Conservation (phyloP, 2,797 vertebrate genomes). For the Eulemur mongoz region DNA sequence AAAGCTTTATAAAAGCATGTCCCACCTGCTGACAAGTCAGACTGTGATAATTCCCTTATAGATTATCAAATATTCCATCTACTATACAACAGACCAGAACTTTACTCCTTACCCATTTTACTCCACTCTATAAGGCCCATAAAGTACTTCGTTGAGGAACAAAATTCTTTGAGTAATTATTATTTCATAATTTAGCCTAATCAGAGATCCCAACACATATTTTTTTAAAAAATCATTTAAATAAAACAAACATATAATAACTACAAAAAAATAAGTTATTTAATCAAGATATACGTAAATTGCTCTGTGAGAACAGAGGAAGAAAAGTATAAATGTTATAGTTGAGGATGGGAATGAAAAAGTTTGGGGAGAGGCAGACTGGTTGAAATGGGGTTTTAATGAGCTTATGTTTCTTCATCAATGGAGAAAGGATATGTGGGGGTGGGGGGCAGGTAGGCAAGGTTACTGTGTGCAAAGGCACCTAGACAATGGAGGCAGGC, state of each 20-base stretch:
- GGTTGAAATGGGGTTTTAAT: not conserved
- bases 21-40: not conserved
- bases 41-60: not conserved
- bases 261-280: not conserved
- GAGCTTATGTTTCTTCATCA: not conserved
- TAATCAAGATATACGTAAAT: not conserved
- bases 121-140: not conserved
- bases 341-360: not conserved
- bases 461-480: not conserved
- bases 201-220: not conserved
- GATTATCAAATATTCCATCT: not conserved
- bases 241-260: not conserved
- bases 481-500: rapidly evolving
- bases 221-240: not conserved
- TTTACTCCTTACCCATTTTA: not conserved
- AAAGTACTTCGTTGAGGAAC: not conserved
- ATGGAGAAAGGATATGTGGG: not conserved
- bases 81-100: not conserved
- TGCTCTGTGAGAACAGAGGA: not conserved
- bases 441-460: too few relatives aligned
- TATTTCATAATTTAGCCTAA: not conserved
- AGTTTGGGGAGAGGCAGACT: not conserved
- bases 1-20: not conserved
- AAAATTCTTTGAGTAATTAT: not conserved
- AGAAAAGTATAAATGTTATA: not conserved